Base-by-base conservation (phyloP, 1,140 invertebrate species). In the Chrysopa pallens region DNA sequence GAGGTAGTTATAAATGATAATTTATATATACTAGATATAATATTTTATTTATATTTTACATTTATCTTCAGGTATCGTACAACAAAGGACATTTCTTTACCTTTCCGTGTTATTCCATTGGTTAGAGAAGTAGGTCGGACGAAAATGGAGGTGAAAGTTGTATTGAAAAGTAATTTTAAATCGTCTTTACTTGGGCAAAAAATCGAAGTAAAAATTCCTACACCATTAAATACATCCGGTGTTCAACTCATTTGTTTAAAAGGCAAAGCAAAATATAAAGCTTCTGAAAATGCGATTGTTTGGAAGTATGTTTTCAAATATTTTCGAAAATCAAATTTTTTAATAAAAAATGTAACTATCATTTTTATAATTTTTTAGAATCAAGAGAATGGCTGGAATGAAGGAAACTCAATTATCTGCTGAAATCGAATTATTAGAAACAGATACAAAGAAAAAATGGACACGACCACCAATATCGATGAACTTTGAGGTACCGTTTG, bases 301-400 rank as follows among this genome's bases (percentile, higher is more conserved):
- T 99, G 96, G 96, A 98, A 98, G 78, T 89, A 64, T 80, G 80
- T 76, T 45, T 43, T 36, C 36, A 14, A 28, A n/a, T 36, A 29
- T 36, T 29, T 4, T 42, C 13, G 38, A n/a, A n/a, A n/a, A n/a
- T n/a, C n/a, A n/a, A n/a, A 9, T 35, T 41, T 33, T 29, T 31
- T 45, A 15, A 40, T 14, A 13, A 41, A 7, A 28, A 36, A n/a
- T 42, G 12, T 40, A 12, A 31, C 47, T 49, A 45, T 46, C 44
- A 31, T 13, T 23, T 41, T 12, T 39, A 31, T 42, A 17, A 35
- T 39, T 39, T 40, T 39, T 48, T 50, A 89, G 85, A 58, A 98
- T 99, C 45, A 99, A 99, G 61, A 76, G 95, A 38, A 98, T 99
- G 93, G 94, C 92, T 6, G 96, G 96, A 9, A 98, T 99, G 94